These are phyloP conservation scores for Apodemia hepburni DNA, from an alignment of 2,888 invertebrate species.

Conservation along the genomic window DNA sequence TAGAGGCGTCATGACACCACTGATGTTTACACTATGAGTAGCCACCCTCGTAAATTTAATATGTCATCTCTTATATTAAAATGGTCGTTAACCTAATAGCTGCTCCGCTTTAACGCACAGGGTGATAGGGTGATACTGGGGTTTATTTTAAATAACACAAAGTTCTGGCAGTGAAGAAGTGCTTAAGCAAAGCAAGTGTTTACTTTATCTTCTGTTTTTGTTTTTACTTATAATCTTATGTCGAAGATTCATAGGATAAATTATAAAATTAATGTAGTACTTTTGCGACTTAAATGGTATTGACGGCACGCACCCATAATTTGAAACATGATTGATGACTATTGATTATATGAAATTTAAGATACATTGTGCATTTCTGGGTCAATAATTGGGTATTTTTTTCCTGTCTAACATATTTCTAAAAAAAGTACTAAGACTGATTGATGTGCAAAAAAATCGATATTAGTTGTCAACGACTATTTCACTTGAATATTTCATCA, in stretches of 20 bases:
- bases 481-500: no score
- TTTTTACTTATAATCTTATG: constrained; percentile 22
- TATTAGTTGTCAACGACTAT: no score
- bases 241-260: neutral
- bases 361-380: no score
- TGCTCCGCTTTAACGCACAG: constrained; percentile 58
- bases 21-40: constrained; percentile 61
- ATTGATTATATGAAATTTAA: no score
- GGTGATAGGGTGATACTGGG: constrained; percentile 57
- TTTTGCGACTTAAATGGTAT: neutral
- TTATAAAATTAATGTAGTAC: neutral
- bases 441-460: no score
- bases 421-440: no score
- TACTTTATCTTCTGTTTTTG: constrained; percentile 34
- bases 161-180: neutral
- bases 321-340: no score
- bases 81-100: constrained; percentile 78
- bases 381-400: no score
- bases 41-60: constrained; percentile 76
- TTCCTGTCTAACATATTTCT: no score
- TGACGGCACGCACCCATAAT: no score
- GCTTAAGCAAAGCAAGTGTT: constrained; percentile 4
- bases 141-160: constrained; percentile 40
- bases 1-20: constrained; percentile 66
- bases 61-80: constrained; percentile 78